Conservation (phyloP, 2,888 invertebrate species). For the Acronicta aceris region DNA sequence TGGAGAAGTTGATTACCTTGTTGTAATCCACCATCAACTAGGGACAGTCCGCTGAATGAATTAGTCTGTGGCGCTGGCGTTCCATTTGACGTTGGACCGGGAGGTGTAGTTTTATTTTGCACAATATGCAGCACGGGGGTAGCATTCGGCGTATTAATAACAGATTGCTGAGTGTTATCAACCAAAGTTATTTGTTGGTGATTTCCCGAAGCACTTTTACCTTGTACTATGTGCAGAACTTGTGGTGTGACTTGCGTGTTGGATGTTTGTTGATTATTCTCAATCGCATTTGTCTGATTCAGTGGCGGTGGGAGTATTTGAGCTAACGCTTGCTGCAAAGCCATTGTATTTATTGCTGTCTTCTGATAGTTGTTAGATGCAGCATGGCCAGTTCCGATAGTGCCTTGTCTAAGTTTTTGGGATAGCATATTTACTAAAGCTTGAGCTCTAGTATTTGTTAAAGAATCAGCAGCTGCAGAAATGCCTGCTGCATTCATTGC, state of each 20-base stretch:
- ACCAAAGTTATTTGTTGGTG: constrained; percentile 78
- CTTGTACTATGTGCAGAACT: constrained; percentile 86
- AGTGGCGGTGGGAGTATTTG: constrained; percentile 84
- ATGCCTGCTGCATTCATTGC: constrained; percentile 86
- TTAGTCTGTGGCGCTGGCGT: constrained; percentile 69
- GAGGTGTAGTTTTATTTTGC: constrained; percentile 75
- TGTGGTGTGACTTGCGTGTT: constrained; percentile 70
- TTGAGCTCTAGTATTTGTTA: constrained; percentile 68
- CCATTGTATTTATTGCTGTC: constrained; percentile 79
- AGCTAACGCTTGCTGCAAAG: constrained; percentile 84
- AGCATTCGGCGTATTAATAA: constrained; percentile 76
- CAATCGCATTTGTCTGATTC: constrained; percentile 73
- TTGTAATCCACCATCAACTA: constrained; percentile 82
- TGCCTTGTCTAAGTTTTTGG: constrained; percentile 82
- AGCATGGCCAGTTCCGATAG: constrained; percentile 59
- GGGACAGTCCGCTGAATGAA: constrained; percentile 79
- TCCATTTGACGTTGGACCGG: constrained; percentile 67
- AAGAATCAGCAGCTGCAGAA: constrained; percentile 67
- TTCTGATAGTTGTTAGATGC: constrained; percentile 74
- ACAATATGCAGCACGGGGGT: constrained; percentile 85
- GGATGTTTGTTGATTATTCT: constrained; percentile 68
- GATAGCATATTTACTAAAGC: constrained; percentile 87
- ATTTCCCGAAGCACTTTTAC: constrained; percentile 77
- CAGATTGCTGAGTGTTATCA: constrained; percentile 80
- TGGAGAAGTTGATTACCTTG: constrained; percentile 86